Percentiles rank a stretch among this genome's conserved stretches.
Conservation (phyloP, 2,797 vertebrate genomes). For the Parauchenoglanis punctatus region DNA sequence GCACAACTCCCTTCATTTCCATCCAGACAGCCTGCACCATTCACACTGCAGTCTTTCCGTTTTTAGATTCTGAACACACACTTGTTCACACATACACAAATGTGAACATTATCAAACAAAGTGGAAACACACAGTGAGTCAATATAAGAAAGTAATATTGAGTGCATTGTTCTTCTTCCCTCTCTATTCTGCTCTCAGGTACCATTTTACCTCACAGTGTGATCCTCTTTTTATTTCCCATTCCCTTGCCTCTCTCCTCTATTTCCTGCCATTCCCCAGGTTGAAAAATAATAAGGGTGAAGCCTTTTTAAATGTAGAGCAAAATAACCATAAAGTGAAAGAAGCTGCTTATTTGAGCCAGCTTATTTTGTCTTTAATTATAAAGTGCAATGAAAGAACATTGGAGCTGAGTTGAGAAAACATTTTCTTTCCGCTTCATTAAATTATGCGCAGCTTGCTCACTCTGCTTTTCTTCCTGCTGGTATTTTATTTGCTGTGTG, state of each 20-base stretch:
- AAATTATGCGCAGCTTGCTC: slow-evolving; percentile 46
- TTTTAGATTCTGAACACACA: neutral
- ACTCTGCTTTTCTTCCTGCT: slow-evolving; percentile 27
- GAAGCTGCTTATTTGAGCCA: slow-evolving; percentile 49
- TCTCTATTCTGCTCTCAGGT: slow-evolving; percentile 9
- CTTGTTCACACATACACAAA: neutral
- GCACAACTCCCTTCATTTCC: slow-evolving; percentile 1
- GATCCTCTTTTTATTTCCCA: slow-evolving; percentile 32
- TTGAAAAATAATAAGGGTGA: slow-evolving; percentile 48
- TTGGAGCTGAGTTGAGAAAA: slow-evolving; percentile 53
- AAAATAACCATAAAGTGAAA: slow-evolving; percentile 54
- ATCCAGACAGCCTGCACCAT: neutral
- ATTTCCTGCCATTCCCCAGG: slow-evolving; percentile 23
- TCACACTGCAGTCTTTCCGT: neutral
- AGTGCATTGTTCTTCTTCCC: slow-evolving; percentile 10
- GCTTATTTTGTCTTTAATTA: slow-evolving; percentile 63
- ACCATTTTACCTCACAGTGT: slow-evolving; percentile 25
- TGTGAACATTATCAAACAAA: slow-evolving; percentile 12
- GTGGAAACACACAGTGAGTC: slow-evolving; percentile 32
- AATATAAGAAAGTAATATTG: neutral
- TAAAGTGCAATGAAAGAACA: slow-evolving; percentile 56
- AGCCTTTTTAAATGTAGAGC: slow-evolving; percentile 51
- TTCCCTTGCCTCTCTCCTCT: slow-evolving; percentile 18
- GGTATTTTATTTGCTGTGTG: slow-evolving; percentile 40
- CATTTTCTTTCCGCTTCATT: slow-evolving; percentile 57